A percentile compares a stretch with the other conserved stretches of the same genome.
Evolutionary conservation across 2,797 vertebrate genomes (phyloP).

Genomic region (Thalassophryne amazonica): DNA sequence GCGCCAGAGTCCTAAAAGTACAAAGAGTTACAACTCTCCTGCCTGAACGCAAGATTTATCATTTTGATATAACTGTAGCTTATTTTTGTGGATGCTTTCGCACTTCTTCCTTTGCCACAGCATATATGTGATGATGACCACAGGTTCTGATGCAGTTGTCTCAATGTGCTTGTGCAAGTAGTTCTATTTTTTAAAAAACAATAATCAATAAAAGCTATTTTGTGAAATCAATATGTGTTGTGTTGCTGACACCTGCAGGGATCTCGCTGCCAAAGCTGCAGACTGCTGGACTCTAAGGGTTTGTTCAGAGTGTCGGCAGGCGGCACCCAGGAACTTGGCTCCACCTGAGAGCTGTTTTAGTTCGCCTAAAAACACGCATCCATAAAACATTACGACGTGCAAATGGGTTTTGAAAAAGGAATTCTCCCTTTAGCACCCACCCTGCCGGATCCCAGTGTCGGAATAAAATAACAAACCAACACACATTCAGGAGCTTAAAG

Average conservation of each 20-base stretch:
- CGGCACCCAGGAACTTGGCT: slow-evolving; percentile 14
- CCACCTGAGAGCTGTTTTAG: not conserved
- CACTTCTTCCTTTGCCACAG: slow-evolving; percentile 80
- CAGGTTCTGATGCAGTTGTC: slow-evolving; percentile 79
- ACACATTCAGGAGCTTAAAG: slow-evolving; percentile 9
- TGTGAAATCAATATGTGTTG: slow-evolving; percentile 69
- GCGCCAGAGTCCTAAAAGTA: slow-evolving; percentile 63
- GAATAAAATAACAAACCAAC: slow-evolving; percentile 24
- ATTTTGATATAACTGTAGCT: slow-evolving; percentile 78
- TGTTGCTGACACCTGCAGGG: slow-evolving; percentile 14
- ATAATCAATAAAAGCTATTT: slow-evolving; percentile 87
- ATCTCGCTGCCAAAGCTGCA: slow-evolving; percentile 54
- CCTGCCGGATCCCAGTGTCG: not conserved
- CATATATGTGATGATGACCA: slow-evolving; percentile 75
- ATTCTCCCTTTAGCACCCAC: slow-evolving; percentile 14
- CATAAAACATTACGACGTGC: slow-evolving; percentile 34
- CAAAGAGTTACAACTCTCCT: slow-evolving; percentile 54
- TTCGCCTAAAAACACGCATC: slow-evolving; percentile 27
- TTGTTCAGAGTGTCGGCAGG: slow-evolving; percentile 42
- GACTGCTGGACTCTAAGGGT: slow-evolving; percentile 41
- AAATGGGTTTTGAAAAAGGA: slow-evolving; percentile 35
- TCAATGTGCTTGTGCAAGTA: slow-evolving; percentile 86
- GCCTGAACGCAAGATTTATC: slow-evolving; percentile 66
- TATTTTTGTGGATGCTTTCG: slow-evolving; percentile 82
- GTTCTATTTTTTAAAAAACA: slow-evolving; percentile 88